phyloP scores from a whole-genome alignment of 2,888 invertebrate species.

The Thera britannica region DNA sequence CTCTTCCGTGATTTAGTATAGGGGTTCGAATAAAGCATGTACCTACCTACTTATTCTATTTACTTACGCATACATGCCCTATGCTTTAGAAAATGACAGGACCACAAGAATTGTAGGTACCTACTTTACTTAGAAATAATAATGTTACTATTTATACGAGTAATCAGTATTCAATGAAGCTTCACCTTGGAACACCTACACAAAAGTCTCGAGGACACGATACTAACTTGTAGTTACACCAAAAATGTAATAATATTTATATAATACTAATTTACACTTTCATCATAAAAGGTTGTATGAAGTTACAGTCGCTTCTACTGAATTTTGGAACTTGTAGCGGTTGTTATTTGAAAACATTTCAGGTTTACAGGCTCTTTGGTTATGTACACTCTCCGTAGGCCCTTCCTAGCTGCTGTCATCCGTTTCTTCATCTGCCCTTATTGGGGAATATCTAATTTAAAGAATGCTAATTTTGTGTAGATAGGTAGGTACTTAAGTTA shows the following conservation, averaged over 20 bases:
- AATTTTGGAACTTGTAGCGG: constrained; percentile 29
- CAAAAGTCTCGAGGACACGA: constrained; percentile 6
- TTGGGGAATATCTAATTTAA: too few relatives aligned
- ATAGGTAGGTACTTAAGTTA: too few relatives aligned
- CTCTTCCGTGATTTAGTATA: constrained; percentile 41
- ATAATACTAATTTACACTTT: constrained; percentile 2
- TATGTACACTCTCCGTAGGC: too few relatives aligned
- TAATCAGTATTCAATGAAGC: constrained; percentile 9
- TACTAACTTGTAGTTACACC: neutral
- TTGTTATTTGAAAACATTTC: constrained; percentile 26
- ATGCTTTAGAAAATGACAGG: neutral
- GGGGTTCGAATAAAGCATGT: constrained; percentile 14
- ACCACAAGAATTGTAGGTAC: too few relatives aligned
- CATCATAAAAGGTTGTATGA: constrained; percentile 5
- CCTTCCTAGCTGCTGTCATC: too few relatives aligned
- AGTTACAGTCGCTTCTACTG: constrained; percentile 14
- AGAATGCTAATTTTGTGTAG: too few relatives aligned
- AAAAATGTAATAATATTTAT: constrained; percentile 2
- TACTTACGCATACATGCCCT: neutral
- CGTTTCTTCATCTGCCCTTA: too few relatives aligned
- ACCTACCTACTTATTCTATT: neutral
- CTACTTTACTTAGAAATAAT: neutral
- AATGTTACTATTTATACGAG: neutral
- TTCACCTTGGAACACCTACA: constrained; percentile 2
- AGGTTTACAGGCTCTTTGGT: too few relatives aligned